Percentiles rank a stretch among this genome's conserved stretches.
phyloP scores from a whole-genome alignment of 2,797 vertebrate species.

The Mormyrops attenuatus region DNA sequence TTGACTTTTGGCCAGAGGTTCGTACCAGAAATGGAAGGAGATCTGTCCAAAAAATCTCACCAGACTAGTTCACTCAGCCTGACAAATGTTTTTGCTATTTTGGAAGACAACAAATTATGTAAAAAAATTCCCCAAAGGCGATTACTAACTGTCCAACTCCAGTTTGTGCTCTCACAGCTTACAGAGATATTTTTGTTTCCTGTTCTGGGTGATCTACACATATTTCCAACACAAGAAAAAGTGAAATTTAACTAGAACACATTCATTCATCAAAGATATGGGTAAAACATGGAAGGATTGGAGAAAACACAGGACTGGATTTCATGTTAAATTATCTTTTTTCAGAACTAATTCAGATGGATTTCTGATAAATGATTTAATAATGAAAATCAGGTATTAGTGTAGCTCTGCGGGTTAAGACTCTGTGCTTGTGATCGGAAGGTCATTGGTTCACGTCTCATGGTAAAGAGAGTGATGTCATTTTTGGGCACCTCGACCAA shows the following conservation, averaged over 20 bases:
- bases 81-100: constrained; percentile 10
- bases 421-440: not conserved
- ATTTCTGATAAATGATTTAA: not conserved
- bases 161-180: not conserved
- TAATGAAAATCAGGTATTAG: not conserved
- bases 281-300: not conserved
- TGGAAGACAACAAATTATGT: not conserved
- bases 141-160: not conserved
- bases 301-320: not conserved
- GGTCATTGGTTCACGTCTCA: not conserved
- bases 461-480: not conserved
- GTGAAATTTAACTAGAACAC: not conserved
- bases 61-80: not conserved
- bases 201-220: not conserved
- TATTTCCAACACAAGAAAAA: not conserved
- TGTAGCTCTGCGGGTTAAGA: not conserved
- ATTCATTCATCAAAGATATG: not conserved
- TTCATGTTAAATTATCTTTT: not conserved
- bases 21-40: not conserved
- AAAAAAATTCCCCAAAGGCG: not conserved
- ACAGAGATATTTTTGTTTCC: not conserved
- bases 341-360: not conserved
- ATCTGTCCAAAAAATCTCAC: not conserved
- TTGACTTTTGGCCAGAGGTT: not conserved
- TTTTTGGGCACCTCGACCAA: not conserved